A percentile compares a stretch with the other conserved stretches of the same genome.
These are phyloP conservation scores for Heliconius nattereri DNA, from an alignment of 1,140 invertebrate species.

Conservation along the genomic window DNA sequence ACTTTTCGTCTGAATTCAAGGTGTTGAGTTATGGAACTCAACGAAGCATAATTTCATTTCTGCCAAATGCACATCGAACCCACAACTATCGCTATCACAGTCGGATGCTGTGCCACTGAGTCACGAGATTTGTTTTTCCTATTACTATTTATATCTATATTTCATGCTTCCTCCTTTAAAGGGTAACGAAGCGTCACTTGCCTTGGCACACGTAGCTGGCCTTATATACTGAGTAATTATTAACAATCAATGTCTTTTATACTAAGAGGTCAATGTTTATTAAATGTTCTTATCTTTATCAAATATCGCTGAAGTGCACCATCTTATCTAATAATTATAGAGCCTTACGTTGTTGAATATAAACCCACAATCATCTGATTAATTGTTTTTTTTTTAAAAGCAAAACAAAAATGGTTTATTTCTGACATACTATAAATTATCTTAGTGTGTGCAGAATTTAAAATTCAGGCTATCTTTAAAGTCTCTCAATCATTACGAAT, in stretches of 20 bases:
- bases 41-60: too few species aligned
- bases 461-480: not conserved
- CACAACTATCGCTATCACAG: not conserved
- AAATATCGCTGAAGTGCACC: not conserved
- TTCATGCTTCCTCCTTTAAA: not conserved
- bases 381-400: too few species aligned
- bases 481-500: not conserved
- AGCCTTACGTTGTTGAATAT: too few species aligned
- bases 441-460: too few species aligned
- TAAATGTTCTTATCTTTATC: not conserved
- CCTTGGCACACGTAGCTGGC: constrained; percentile 2
- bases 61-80: too few species aligned
- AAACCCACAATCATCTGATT: too few species aligned
- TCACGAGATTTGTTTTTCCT: not conserved
- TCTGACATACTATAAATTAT: too few species aligned
- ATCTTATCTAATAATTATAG: too few species aligned
- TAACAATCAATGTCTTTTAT: not conserved
- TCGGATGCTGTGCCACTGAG: not conserved
- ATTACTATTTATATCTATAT: not conserved
- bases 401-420: too few species aligned
- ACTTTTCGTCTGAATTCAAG: too few species aligned
- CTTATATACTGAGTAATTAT: not conserved
- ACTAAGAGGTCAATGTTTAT: not conserved
- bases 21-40: too few species aligned
- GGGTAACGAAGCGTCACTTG: not conserved